Percentiles rank a stretch among this genome's conserved stretches.
phyloP scores from a whole-genome alignment of 2,888 invertebrate species.

The Phalera bucephala region DNA sequence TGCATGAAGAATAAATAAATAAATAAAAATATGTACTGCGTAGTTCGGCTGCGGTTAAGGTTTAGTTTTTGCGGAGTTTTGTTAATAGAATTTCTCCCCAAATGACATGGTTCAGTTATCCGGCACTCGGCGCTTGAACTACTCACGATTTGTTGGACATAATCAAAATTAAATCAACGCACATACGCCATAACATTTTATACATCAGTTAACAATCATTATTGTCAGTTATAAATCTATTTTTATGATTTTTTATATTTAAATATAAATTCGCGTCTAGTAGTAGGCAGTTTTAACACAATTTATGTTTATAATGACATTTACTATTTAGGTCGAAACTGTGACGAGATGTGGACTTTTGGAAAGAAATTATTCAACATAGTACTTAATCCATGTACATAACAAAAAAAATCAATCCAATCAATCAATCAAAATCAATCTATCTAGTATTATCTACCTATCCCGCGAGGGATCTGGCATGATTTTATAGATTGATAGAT shows the following conservation, averaged over 20 bases:
- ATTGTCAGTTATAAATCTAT: slow-evolving; percentile 83
- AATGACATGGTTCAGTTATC: slow-evolving; percentile 8
- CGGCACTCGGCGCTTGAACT: slow-evolving; percentile 62
- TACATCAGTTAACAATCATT: slow-evolving; percentile 83
- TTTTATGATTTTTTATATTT: slow-evolving; percentile 78
- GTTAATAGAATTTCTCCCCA: too few species aligned
- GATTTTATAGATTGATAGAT: too few species aligned
- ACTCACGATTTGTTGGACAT: slow-evolving; percentile 57
- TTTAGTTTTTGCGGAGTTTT: too few species aligned
- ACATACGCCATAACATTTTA: slow-evolving; percentile 78
- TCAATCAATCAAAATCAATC: too few species aligned
- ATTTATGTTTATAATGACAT: slow-evolving; percentile 67
- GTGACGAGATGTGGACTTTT: slow-evolving; percentile 50
- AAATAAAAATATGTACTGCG: too few species aligned
- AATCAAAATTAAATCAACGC: slow-evolving; percentile 67
- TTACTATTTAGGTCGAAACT: slow-evolving; percentile 57
- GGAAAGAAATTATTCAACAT: slow-evolving; percentile 6
- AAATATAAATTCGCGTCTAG: slow-evolving; percentile 82
- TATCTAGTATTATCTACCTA: too few species aligned
- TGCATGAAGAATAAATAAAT: too few species aligned
- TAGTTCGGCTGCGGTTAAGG: too few species aligned
- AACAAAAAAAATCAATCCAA: too few species aligned
- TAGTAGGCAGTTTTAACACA: slow-evolving; percentile 81
- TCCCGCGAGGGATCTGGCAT: too few species aligned
- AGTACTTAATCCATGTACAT: too few species aligned